These are phyloP conservation scores for Stichopus chloronotus DNA, from an alignment of 35 echinoderm and acorn worm genomes.

Conservation along the genomic window DNA sequence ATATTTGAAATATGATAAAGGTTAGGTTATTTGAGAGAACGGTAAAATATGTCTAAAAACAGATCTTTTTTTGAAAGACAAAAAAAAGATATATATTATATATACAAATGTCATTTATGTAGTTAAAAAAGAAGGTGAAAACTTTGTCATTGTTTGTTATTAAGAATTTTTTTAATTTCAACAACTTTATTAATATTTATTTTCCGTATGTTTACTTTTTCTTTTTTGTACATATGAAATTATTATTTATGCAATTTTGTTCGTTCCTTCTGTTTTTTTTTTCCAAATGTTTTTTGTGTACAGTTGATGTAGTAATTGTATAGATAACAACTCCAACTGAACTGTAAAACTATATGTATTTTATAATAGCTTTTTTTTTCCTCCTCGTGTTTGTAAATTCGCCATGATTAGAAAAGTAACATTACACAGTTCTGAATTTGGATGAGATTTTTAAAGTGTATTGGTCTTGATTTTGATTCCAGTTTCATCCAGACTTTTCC, in stretches of 20 bases:
- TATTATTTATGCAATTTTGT: slow-evolving; percentile 31
- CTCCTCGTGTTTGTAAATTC: not conserved
- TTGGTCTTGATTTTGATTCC: too few relatives aligned
- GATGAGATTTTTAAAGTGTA: too few relatives aligned
- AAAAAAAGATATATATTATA: not conserved
- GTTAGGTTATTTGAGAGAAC: slow-evolving; percentile 4
- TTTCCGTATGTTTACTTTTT: slow-evolving; percentile 34
- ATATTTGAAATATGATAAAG: slow-evolving; percentile 38
- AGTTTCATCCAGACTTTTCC: too few relatives aligned
- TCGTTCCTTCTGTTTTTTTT: not conserved
- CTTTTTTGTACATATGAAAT: slow-evolving; percentile 30
- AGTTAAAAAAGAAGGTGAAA: not conserved
- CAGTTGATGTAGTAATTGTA: not conserved
- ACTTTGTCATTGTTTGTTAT: not conserved
- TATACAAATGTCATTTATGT: not conserved
- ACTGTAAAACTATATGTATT: slow-evolving; percentile 21
- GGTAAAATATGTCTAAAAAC: not conserved
- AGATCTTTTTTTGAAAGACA: not conserved
- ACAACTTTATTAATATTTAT: slow-evolving; percentile 36
- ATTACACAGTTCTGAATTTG: too few relatives aligned
- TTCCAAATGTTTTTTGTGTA: slow-evolving; percentile 1
- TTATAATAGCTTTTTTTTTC: slow-evolving; percentile 37
- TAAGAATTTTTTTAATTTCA: slow-evolving; percentile 33
- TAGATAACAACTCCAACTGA: not conserved
- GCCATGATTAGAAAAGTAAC: not conserved